Evolutionary conservation across 2,888 invertebrate genomes (phyloP), one percentile per base, ranked within the genome.

Genomic region (Strigamia crassipes): DNA sequence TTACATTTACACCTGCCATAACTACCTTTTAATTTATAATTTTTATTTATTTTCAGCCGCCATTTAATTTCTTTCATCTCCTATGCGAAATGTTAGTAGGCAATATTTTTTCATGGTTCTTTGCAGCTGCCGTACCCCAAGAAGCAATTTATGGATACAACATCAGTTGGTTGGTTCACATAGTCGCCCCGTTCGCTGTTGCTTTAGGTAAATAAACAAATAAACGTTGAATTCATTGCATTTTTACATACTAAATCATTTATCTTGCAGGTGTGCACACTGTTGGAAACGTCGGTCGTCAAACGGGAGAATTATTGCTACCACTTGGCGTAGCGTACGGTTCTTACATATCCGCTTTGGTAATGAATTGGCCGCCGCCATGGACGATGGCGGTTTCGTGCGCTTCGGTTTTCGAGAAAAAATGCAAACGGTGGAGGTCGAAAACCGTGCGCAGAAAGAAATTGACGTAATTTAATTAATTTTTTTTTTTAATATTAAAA

Each of bases 241-340:
- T n/a, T n/a, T n/a, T n/a, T n/a, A n/a, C n/a, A n/a, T 34, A 34
- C 3, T 34, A 6, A 34, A 6, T 34, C 3, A 34, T 34, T 34
- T 34, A 34, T 34, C 34, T 34, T 3, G 3, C 34, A 96, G 97
- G 96, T 85, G 94, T 96, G 0, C 94, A 96, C 93, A 90, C 93
- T 0, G 94, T 96, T 10, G 96, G 96, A 34, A 97, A 97, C 86
- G 93, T 97, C 84, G 97, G 97, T 0, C 91, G 93, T 1, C 94
- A 96, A 86, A 89, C 91, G 85, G 96, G 96, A 0, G 88, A 90
- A 0, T 89, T 95, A 89, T 90, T 92, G 86, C 91, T 94, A 0
- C 86, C 96, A 0, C 81, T 92, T 0, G 92, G 92, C 0, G 92
- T 96, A 0, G 77, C 77, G 9, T 38, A 18, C 21, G 21, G 31